phyloP scores from a whole-genome alignment of 2,113 vertebrate species.

The Daboia siamensis region DNA sequence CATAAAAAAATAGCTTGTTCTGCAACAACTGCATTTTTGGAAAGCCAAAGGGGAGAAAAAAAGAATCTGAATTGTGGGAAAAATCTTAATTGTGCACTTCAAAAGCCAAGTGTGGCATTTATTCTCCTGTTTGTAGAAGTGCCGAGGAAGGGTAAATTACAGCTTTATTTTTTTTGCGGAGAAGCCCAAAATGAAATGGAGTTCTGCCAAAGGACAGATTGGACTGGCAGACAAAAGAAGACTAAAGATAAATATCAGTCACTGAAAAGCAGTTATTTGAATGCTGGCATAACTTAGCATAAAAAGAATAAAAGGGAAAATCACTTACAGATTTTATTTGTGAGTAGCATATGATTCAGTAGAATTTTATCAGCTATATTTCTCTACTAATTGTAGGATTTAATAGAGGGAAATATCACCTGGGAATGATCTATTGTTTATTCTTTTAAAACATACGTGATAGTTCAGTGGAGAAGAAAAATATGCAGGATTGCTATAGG shows the following conservation, averaged over 20 bases:
- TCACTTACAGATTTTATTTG: background rate
- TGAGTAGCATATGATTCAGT: slow-evolving; percentile 47
- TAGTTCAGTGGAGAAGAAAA: background rate
- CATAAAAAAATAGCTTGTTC: background rate
- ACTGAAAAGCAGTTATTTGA: background rate
- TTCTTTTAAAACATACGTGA: slow-evolving; percentile 38
- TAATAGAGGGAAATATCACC: slow-evolving; percentile 11
- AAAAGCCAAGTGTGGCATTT: slow-evolving; percentile 3
- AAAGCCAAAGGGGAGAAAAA: background rate
- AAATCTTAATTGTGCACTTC: background rate
- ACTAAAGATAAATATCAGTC: background rate
- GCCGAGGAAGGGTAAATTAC: background rate
- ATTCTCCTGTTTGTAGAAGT: slow-evolving; percentile 26
- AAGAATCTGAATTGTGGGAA: background rate
- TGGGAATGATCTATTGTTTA: slow-evolving; percentile 37
- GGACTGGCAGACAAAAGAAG: background rate
- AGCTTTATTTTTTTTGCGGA: background rate
- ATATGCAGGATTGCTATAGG: background rate
- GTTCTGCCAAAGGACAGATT: slow-evolving; percentile 10
- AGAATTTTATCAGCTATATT: slow-evolving; percentile 62
- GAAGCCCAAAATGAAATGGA: slow-evolving; percentile 6
- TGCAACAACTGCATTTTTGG: background rate
- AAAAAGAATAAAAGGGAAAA: background rate
- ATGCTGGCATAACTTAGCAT: background rate
- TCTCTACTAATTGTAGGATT: slow-evolving; percentile 13